A percentile compares a stretch with the other conserved stretches of the same genome.
Conservation (phyloP, 2,113 vertebrate species). For the Pygoscelis adeliae region DNA sequence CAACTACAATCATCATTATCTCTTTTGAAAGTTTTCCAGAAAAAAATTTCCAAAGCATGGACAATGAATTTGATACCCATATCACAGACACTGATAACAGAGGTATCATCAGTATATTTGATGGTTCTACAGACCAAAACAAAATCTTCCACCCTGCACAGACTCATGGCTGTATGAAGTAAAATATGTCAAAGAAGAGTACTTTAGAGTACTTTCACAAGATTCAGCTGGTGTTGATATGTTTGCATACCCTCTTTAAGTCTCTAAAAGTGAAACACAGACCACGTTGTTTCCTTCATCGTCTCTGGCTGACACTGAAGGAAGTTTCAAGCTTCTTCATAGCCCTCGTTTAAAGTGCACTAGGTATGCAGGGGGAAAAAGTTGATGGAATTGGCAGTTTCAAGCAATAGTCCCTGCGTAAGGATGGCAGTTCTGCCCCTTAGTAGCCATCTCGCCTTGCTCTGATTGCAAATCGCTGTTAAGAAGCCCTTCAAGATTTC, state of each 20-base stretch:
- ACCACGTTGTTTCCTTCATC: fast-evolving
- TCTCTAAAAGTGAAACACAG: not conserved
- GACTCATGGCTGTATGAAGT: not conserved
- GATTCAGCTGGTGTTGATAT: not conserved
- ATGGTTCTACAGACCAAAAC: not conserved
- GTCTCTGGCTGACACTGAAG: not conserved
- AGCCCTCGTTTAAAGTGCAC: not conserved
- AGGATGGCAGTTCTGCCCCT: not conserved
- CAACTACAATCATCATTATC: not conserved
- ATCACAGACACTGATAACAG: too few relatives aligned
- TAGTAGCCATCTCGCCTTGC: not conserved
- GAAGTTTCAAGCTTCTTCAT: not conserved
- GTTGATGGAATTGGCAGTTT: not conserved
- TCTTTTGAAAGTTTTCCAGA: not conserved
- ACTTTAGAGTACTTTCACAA: not conserved
- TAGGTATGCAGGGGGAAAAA: fast-evolving
- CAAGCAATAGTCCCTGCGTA: fast-evolving
- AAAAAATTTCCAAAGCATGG: not conserved
- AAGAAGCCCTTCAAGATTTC: not conserved
- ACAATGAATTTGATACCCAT: not conserved
- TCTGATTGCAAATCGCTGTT: not conserved
- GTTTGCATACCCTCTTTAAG: not conserved
- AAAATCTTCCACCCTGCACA: not conserved
- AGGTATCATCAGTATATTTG: not conserved
- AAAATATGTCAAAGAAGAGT: not conserved